Conservation (phyloP, 2,797 vertebrate genomes). For the Liparis tanakae region DNA sequence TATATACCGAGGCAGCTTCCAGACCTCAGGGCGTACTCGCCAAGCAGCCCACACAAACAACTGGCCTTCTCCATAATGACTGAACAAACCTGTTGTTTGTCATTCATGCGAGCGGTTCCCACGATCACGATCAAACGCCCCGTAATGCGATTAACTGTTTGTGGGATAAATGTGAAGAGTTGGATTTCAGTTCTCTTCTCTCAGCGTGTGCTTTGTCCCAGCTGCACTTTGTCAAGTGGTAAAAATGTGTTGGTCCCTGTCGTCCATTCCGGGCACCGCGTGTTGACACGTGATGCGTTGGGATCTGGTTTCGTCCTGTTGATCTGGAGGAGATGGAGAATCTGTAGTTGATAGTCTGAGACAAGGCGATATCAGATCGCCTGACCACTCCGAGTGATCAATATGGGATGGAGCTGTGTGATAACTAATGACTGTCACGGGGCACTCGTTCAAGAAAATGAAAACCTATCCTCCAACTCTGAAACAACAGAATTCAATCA, state of each 20-base stretch:
- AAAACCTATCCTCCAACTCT: conserved; percentile 56
- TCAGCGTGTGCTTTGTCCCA: not conserved
- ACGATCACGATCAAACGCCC: conserved; percentile 44
- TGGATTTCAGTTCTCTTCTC: conserved; percentile 24
- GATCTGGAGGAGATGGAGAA: conserved; percentile 41
- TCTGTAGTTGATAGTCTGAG: conserved; percentile 49
- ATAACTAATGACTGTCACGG: conserved; percentile 68
- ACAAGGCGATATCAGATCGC: conserved; percentile 56
- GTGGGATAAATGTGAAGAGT: conserved; percentile 34
- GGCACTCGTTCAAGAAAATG: conserved; percentile 70
- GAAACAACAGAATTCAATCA: conserved; percentile 67
- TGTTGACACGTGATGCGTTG: conserved; percentile 50
- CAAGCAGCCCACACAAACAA: conserved; percentile 63
- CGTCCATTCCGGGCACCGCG: conserved; percentile 19
- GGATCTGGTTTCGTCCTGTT: not conserved
- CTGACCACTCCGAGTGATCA: conserved; percentile 67
- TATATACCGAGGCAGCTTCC: conserved; percentile 41
- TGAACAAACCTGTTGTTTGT: conserved; percentile 52
- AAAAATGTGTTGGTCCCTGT: conserved; percentile 26
- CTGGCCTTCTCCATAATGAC: conserved; percentile 54
- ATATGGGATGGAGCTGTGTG: conserved; percentile 60
- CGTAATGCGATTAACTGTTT: conserved; percentile 37
- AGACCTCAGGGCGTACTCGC: conserved; percentile 62
- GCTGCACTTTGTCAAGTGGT: conserved; percentile 27
- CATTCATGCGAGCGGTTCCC: conserved; percentile 59